Base-by-base conservation (phyloP, 2,113 vertebrate genomes). In the Lathamus discolor region DNA sequence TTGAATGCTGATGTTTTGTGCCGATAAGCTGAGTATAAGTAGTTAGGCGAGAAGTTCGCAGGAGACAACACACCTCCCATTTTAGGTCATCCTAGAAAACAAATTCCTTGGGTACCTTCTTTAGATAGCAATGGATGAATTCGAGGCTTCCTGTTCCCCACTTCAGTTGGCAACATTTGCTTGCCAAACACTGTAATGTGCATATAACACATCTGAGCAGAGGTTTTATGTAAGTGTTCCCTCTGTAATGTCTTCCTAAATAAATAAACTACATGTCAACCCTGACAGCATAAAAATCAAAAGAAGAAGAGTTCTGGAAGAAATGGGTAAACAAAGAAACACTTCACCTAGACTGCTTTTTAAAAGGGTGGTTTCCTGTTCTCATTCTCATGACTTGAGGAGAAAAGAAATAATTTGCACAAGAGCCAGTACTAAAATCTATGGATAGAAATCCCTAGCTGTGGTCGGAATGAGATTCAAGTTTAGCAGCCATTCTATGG, bases 281-380 rank as follows among this genome's bases (percentile, higher is more conserved):
- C 29, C 9, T 46, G 17, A 17, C 13, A 64, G 31, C 25, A 39
- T 63, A 61, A 88, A 84, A 55, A 67, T 61, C 20, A 31, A 48
- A 82, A 81, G 8, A 68, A 93, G 87, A 88, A 13, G 17, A 69
- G 33, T 52, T 84, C 27, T 93, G 43, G 46, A 83, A 86, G 28
- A 78, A 88, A 22, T 12, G 27, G 5, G 6, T 75, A 52, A 93
- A 68, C 8, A 82, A 82, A 91, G 20, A 82, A 91, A 64, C 59
- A 41, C 5, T 77, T 91, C 29, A 82, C 16, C 17, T 61, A 27
- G 17, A 64, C 7, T 2, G 1, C 12, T 80, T 76, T 70, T 88
- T 74, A 0, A 7, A 77, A 78, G 75, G 20, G 10, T 79, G 11
- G 3, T 61, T 95, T 95, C 10, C 69, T 84, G 17, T 23, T 89